Conservation (phyloP, 1,140 invertebrate species). For the Eriosoma lanigerum region DNA sequence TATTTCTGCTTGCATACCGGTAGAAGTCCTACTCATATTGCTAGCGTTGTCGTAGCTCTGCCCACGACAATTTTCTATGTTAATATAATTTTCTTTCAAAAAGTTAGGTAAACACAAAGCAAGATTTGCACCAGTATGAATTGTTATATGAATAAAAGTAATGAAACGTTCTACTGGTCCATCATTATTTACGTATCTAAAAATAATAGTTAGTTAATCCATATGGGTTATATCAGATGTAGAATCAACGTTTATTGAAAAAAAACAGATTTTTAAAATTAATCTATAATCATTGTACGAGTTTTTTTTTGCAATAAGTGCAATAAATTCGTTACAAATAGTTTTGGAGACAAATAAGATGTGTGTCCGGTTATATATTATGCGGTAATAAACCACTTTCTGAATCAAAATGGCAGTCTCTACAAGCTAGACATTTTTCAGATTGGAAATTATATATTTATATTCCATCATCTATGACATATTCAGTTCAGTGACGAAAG, state of each 20-base stretch:
- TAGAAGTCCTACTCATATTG: conserved; percentile 52
- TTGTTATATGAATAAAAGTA: conserved; percentile 4
- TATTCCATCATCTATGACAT: too few relatives aligned
- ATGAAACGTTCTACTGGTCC: conserved; percentile 32
- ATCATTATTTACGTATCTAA: conserved; percentile 22
- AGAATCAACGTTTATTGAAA: conserved; percentile 43
- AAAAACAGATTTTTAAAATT: conserved; percentile 5
- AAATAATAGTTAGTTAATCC: conserved; percentile 41
- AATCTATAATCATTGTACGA: conserved; percentile 17
- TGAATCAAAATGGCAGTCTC: too few relatives aligned
- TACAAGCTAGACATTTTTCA: too few relatives aligned
- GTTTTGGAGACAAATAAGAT: conserved; percentile 52
- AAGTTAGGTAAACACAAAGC: neutral
- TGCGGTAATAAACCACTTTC: too few relatives aligned
- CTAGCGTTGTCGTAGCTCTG: conserved; percentile 56
- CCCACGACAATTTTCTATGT: conserved; percentile 53
- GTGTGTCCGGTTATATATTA: too few relatives aligned
- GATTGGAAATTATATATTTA: too few relatives aligned
- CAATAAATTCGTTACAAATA: conserved; percentile 57
- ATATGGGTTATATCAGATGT: conserved; percentile 50
- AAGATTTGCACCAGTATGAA: conserved; percentile 33
- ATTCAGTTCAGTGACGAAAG: too few relatives aligned
- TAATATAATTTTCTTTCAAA: conserved; percentile 31
- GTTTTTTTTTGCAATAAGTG: conserved; percentile 54
- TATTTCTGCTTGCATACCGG: conserved; percentile 57